Conservation (phyloP, 1,140 invertebrate species). For the Drosophila quadrilineata region DNA sequence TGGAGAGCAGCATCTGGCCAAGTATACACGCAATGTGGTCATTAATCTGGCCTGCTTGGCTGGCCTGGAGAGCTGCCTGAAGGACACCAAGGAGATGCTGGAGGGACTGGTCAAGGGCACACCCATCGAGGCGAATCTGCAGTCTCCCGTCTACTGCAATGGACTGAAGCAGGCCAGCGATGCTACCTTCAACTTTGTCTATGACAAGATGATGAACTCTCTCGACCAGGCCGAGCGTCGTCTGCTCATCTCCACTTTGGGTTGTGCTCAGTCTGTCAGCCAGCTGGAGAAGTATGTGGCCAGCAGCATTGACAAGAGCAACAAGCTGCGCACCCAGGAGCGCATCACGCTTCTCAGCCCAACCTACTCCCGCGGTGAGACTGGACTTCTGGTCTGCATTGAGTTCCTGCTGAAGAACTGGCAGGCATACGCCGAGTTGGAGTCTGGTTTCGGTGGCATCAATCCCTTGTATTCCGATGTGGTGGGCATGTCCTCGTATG, state of each 20-base stretch:
- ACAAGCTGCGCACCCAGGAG: slow-evolving; percentile 57
- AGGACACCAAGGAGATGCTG: slow-evolving; percentile 75
- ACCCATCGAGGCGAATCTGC: slow-evolving; percentile 62
- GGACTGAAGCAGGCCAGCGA: slow-evolving; percentile 84
- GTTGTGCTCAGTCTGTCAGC: slow-evolving; percentile 81
- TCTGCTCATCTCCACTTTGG: slow-evolving; percentile 83
- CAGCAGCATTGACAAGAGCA: slow-evolving; percentile 55
- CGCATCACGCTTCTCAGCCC: slow-evolving; percentile 58
- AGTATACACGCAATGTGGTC: slow-evolving; percentile 78
- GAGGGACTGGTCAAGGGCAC: slow-evolving; percentile 80
- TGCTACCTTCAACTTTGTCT: slow-evolving; percentile 86
- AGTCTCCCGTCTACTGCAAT: slow-evolving; percentile 84
- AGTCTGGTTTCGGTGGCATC: slow-evolving; percentile 56
- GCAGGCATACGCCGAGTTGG: slow-evolving; percentile 51
- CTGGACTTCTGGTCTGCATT: slow-evolving; percentile 53
- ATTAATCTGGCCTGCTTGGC: slow-evolving; percentile 82
- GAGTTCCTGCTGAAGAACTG: slow-evolving; percentile 60
- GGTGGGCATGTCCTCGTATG: slow-evolving; percentile 53
- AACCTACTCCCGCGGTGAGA: slow-evolving; percentile 58
- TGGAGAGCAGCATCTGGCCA: slow-evolving; percentile 76
- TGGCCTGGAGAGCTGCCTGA: slow-evolving; percentile 81
- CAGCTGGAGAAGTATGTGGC: slow-evolving; percentile 59
- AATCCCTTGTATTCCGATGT: slow-evolving; percentile 64
- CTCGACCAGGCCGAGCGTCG: slow-evolving; percentile 83
- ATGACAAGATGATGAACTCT: slow-evolving; percentile 83